A percentile compares a stretch with the other conserved stretches of the same genome.
These are phyloP conservation scores for Bombus sibiricus DNA, from an alignment of 1,140 invertebrate genomes.

Conservation along the genomic window DNA sequence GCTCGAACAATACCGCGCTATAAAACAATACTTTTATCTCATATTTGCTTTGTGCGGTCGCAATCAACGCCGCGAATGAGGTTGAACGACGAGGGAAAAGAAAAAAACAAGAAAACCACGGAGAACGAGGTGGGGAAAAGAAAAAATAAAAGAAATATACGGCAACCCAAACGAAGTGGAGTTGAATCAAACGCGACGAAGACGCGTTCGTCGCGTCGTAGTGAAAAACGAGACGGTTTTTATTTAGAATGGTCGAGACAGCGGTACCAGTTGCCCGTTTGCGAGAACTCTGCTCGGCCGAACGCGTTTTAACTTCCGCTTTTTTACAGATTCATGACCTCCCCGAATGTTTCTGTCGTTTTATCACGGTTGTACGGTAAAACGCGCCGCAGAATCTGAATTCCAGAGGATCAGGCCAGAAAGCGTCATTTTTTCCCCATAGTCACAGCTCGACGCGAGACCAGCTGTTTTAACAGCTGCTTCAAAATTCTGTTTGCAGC, in stretches of 20 bases:
- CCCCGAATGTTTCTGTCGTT: slow-evolving; percentile 5
- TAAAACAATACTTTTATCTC: slow-evolving; percentile 38
- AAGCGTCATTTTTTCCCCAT: background rate
- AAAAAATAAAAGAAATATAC: background rate
- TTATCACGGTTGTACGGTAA: background rate
- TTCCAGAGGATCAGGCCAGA: background rate
- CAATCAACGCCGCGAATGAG: slow-evolving; percentile 22
- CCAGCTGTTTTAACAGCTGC: background rate
- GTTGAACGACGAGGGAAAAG: background rate
- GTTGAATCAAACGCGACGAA: slow-evolving; percentile 37
- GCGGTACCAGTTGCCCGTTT: background rate
- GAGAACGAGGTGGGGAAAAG: background rate
- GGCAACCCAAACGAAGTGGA: background rate
- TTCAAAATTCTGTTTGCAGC: background rate
- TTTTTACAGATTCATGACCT: slow-evolving; percentile 26
- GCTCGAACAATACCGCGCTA: slow-evolving; percentile 16
- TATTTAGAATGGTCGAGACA: background rate
- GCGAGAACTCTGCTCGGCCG: background rate
- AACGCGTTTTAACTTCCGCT: slow-evolving; percentile 27
- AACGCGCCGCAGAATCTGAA: slow-evolving; percentile 5
- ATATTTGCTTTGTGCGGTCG: slow-evolving; percentile 19
- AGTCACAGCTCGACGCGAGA: background rate
- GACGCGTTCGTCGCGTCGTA: background rate
- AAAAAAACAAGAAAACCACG: too few relatives aligned
- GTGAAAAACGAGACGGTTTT: background rate